Evolutionary conservation across 2,888 invertebrate genomes (phyloP), one percentile per base, ranked within the genome.

Genomic region (Yponomeuta malinellus): DNA sequence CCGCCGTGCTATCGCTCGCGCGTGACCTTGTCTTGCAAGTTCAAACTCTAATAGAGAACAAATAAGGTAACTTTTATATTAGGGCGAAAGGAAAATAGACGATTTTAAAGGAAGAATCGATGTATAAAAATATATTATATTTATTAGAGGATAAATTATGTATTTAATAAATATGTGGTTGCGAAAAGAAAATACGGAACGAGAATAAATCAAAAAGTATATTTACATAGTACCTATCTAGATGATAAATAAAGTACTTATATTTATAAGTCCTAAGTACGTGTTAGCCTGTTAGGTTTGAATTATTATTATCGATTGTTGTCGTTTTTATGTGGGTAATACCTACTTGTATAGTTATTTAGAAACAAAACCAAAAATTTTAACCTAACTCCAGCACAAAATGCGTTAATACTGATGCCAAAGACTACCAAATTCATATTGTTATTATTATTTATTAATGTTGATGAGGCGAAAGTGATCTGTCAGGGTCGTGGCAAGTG

Each of bases 11-110:
- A 72, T 94, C 95, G 74, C 92, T 98, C 74, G 96, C 98, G 0
- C 93, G 98, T 77, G 97, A 97, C 78, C 93, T 98, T 74, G 97
- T 98, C 10, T 92, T 96, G 72, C 96, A 97, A 90, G 94, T 98
- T 75, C 98, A 98, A 90, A 96, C 97, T 78, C 93, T 98, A 73
- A 98, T 98, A 74, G 98, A 98, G 87, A 97, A 98, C 89, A 97
- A 98, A 92, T 97, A 94, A 93, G 85, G 74, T 71, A 76, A 72
- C 74, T 76, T 76, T 68, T 68, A 68, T 65, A 10, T 31, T 8
- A n/a, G 10, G 10, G 31, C 10, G 2, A 31, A 29, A 31, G 10
- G 65, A 48, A 68, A 15, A 10, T 33, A 68, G 23, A 64, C 64
- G 29, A 10, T 23, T 6, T 2, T 1, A 29, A 23, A 8, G 29